Conservation (phyloP, 1,140 invertebrate genomes). For the Caenorhabditis brenneri region DNA sequence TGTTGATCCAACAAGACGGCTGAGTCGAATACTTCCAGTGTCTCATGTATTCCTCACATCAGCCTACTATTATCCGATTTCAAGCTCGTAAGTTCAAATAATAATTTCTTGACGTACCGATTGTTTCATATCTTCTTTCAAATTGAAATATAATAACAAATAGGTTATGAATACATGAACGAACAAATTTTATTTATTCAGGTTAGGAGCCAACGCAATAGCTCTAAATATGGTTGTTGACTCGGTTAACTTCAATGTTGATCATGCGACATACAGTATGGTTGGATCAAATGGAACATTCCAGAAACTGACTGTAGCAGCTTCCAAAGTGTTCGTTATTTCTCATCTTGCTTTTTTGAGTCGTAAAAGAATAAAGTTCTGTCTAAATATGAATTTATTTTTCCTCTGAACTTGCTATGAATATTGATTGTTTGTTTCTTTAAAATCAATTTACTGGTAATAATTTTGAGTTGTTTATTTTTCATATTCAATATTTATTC, state of each 20-base stretch:
- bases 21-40: background rate
- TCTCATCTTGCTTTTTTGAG: too few species aligned
- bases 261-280: background rate
- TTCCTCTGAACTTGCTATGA: too few species aligned
- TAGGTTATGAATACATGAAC: too few species aligned
- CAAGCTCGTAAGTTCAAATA: background rate
- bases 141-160: too few species aligned
- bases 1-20: background rate
- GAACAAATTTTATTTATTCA: background rate
- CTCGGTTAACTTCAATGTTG: background rate
- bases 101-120: too few species aligned
- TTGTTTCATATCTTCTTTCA: too few species aligned
- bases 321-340: background rate
- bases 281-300: background rate
- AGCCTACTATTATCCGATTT: conserved; percentile 32
- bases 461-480: too few species aligned
- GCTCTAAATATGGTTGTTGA: background rate
- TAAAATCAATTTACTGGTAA: too few species aligned
- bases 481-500: background rate
- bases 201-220: background rate
- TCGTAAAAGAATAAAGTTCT: too few species aligned
- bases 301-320: background rate
- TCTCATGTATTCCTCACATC: background rate
- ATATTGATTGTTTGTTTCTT: too few species aligned
- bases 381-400: too few species aligned